Conservation (phyloP, 1,140 invertebrate species). For the Elymnias hypermnestra region DNA sequence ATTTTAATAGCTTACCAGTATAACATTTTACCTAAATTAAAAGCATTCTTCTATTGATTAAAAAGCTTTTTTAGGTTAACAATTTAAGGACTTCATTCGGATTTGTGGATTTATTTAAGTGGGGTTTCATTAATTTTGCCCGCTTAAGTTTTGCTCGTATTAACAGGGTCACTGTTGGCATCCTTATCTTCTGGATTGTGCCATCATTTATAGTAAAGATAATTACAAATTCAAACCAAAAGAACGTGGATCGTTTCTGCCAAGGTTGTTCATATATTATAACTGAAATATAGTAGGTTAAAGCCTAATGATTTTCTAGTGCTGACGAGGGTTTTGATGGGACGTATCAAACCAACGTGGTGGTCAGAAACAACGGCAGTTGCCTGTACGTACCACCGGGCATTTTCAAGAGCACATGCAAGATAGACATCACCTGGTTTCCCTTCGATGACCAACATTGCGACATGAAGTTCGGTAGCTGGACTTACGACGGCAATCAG, state of each 20-base stretch:
- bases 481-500: constrained; percentile 95
- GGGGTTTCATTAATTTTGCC: constrained; percentile 26
- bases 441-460: constrained; percentile 99
- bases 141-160: constrained; percentile 13
- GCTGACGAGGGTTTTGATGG: constrained; percentile 98
- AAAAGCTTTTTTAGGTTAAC: constrained; percentile 26
- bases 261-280: too few relatives aligned
- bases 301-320: constrained; percentile 76
- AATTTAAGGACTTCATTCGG: constrained; percentile 28
- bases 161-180: constrained; percentile 1
- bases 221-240: too few relatives aligned
- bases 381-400: constrained; percentile 97
- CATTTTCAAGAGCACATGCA: constrained; percentile 99
- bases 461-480: constrained; percentile 96
- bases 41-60: constrained; percentile 17
- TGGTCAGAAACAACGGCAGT: constrained; percentile 95
- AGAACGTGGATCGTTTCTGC: background rate
- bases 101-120: constrained; percentile 24
- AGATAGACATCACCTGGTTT: constrained; percentile 99
- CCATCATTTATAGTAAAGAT: too few relatives aligned
- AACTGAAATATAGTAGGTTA: constrained; percentile 6
- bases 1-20: constrained; percentile 17
- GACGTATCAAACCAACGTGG: constrained; percentile 97
- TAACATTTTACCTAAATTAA: constrained; percentile 20
- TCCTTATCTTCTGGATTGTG: constrained; percentile 1